Percentiles rank a stretch among this genome's conserved stretches.
These are phyloP conservation scores for Centruroides sculpturatus DNA, from an alignment of 1,140 invertebrate species.

Conservation along the genomic window DNA sequence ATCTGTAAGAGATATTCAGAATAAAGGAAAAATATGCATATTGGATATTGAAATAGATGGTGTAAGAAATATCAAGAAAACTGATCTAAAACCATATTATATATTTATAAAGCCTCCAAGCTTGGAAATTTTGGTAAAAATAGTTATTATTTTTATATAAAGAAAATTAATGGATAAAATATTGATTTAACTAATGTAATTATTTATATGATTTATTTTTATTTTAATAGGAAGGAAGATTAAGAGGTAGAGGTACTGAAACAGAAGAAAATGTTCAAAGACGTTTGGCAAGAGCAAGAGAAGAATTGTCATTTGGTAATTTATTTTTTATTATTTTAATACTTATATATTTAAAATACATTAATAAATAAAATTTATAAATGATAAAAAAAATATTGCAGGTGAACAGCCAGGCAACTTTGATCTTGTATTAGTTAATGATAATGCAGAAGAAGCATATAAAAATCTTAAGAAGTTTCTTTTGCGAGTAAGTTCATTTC, in stretches of 20 bases:
- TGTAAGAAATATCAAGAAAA: conserved; percentile 77
- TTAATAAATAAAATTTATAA: neutral
- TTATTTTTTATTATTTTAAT: conserved; percentile 8
- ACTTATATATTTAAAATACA: neutral
- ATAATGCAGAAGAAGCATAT: conserved; percentile 79
- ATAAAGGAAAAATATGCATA: conserved; percentile 72
- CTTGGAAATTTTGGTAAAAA: conserved; percentile 41
- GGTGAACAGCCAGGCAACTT: conserved; percentile 65
- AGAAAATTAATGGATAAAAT: neutral
- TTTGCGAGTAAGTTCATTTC: conserved; percentile 24
- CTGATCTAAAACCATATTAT: conserved; percentile 63
- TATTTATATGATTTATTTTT: conserved; percentile 1
- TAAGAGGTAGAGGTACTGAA: conserved; percentile 69
- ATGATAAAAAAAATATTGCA: conserved; percentile 22
- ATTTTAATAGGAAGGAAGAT: conserved; percentile 43
- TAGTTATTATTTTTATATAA: neutral
- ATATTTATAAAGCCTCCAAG: conserved; percentile 91
- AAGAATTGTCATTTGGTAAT: conserved; percentile 71
- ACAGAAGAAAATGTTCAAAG: conserved; percentile 65
- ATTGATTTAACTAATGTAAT: no score
- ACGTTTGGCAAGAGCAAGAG: conserved; percentile 51
- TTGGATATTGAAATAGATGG: conserved; percentile 95
- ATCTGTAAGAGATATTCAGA: conserved; percentile 65
- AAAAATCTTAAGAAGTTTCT: conserved; percentile 56
- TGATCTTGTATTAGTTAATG: conserved; percentile 81